Percentiles rank a stretch among this genome's conserved stretches.
These are phyloP conservation scores for Regulus satrapa DNA, from an alignment of 2,113 vertebrate species.

Conservation along the genomic window DNA sequence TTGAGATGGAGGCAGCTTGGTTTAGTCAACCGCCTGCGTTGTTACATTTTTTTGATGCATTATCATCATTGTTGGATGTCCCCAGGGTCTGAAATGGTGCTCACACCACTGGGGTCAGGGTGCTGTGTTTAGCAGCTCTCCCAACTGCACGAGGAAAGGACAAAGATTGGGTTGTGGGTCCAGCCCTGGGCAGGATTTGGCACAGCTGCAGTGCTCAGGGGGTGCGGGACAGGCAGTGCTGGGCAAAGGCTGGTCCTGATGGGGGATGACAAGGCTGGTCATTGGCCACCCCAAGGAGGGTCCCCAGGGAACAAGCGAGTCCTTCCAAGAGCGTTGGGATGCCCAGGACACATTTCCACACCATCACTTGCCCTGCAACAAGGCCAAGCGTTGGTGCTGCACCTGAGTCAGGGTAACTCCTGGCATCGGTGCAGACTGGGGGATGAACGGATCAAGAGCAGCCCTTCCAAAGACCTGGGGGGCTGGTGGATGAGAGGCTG, in stretches of 20 bases:
- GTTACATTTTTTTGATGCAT: not conserved
- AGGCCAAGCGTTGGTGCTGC: not conserved
- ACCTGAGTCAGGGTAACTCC: no score
- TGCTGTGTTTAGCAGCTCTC: not conserved
- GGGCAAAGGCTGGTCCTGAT: rapidly evolving
- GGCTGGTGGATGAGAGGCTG: not conserved
- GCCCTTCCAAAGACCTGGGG: not conserved
- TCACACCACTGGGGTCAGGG: rapidly evolving
- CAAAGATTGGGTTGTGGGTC: rapidly evolving
- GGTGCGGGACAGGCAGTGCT: not conserved
- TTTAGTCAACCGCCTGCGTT: not conserved
- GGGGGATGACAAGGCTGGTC: not conserved
- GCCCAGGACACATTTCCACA: not conserved
- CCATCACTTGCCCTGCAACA: not conserved
- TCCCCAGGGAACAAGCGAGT: not conserved
- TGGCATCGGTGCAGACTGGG: not conserved
- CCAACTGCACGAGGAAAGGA: rapidly evolving
- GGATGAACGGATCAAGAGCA: rapidly evolving
- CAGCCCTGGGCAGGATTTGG: not conserved
- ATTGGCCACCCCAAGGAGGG: not conserved
- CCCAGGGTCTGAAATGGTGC: rapidly evolving
- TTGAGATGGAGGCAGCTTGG: not conserved
- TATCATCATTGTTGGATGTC: not conserved
- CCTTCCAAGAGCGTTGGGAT: not conserved
- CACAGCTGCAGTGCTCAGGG: rapidly evolving